Percentiles rank a stretch among this genome's conserved stretches.
These are phyloP conservation scores for Acronicta alni DNA, from an alignment of 2,888 invertebrate species.

Conservation along the genomic window DNA sequence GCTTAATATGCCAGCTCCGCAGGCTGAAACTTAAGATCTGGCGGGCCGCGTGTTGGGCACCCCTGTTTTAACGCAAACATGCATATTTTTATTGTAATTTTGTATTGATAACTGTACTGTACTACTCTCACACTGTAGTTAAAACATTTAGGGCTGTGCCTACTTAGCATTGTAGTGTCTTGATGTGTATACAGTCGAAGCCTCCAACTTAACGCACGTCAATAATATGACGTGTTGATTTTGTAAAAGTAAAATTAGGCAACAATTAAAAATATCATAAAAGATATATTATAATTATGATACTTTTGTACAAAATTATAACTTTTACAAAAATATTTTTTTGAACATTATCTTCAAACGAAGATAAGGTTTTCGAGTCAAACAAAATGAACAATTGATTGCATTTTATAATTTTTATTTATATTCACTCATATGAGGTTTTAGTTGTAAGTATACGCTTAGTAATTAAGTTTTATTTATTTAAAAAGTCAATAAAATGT, in stretches of 20 bases:
- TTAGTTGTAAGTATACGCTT: constrained; percentile 84
- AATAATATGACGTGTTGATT: constrained; percentile 20
- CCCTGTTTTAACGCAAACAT: no score
- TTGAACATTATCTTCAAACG: constrained; percentile 17
- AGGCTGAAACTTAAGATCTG: no score
- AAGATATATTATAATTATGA: constrained; percentile 47
- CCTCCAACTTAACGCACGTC: constrained; percentile 14
- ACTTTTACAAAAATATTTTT: constrained; percentile 34
- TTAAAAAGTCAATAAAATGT: constrained; percentile 88
- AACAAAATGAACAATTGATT: constrained; percentile 66
- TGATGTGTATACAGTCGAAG: constrained; percentile 33
- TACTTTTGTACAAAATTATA: constrained; percentile 49
- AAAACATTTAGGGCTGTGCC: constrained; percentile 63
- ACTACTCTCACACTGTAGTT: constrained; percentile 22
- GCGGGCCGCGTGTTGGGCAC: no score
- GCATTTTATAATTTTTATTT: constrained; percentile 81
- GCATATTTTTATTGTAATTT: no score
- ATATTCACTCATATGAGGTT: constrained; percentile 70
- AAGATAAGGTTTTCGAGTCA: constrained; percentile 39
- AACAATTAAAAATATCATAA: constrained; percentile 29
- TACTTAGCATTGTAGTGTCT: constrained; percentile 50
- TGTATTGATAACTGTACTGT: no score
- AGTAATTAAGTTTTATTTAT: constrained; percentile 87
- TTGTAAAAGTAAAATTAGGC: constrained; percentile 23
- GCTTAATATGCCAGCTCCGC: no score